Evolutionary conservation across 2,797 vertebrate genomes (phyloP), one percentile per base, ranked within the genome.

Genomic region (Remorina albescens): DNA sequence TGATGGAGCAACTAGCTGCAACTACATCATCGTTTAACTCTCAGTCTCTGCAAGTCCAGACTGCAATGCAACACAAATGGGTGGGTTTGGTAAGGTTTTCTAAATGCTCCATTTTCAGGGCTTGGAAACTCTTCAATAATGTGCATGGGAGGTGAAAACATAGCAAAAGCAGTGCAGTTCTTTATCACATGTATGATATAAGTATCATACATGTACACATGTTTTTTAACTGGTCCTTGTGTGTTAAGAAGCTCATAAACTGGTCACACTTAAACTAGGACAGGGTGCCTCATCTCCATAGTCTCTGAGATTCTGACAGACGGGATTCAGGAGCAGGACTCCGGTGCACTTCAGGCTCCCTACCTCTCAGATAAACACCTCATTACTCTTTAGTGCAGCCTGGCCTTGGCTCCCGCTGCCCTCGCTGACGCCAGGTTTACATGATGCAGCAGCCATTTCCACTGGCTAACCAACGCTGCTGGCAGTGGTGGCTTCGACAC

Each of bases 331-430:
- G 80, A 71, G 65, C 76, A 79, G 77, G 77, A 82, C 83, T 86
- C 83, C 79, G 71, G 60, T 21, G 19, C 69, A 67, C 81, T 84
- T 76, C 67, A 84, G 80, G 46, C 74, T 73, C 57, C 67, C 78
- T 71, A 72, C 62, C 78, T 83, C 84, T 80, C 76, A 76, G 75
- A 91, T 84, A 89, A 91, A 91, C 88, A 89, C 72, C 83, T 89
- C 83, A 87, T 93, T 89, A 90, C 87, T 86, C 85, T 74, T 71
- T 21, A 62, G 85, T 67, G 76, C 73, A 78, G 86, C 49, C 80
- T 83, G 77, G 85, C 83, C 67, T 74, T 59, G 62, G 82, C 71
- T 78, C 61, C 74, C 71, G 81, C 59, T 73, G 76, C 70, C 62
- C 67, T n/a, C 13, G 72, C 67, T 73, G 73, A 49, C 74, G 25